Evolutionary conservation across 2,888 invertebrate genomes (phyloP).

Genomic region (Drosophila aldrichi): DNA sequence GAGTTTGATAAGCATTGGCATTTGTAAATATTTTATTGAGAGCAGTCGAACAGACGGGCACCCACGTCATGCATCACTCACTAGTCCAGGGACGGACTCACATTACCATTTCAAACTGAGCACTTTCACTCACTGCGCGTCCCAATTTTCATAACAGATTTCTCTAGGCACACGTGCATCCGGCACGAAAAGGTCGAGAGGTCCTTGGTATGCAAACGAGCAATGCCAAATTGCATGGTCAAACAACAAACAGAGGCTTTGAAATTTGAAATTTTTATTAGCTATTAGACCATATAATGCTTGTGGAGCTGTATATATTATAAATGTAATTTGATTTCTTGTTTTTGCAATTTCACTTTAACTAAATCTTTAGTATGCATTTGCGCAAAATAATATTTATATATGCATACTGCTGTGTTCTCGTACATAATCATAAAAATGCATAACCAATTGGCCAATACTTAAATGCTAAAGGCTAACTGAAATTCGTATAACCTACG

Average conservation of each 20-base stretch:
- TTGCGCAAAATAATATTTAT: slow-evolving; percentile 34
- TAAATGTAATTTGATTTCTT: slow-evolving; percentile 66
- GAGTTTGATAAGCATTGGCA: slow-evolving; percentile 57
- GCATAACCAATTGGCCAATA: slow-evolving; percentile 64
- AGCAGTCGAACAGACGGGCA: slow-evolving; percentile 5
- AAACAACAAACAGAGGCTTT: slow-evolving; percentile 31
- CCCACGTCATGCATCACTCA: slow-evolving; percentile 37
- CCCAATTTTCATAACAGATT: slow-evolving; percentile 62
- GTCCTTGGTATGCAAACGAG: slow-evolving; percentile 14
- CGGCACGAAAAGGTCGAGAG: slow-evolving; percentile 71
- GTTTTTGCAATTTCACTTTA: slow-evolving; percentile 56
- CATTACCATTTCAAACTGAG: slow-evolving; percentile 59
- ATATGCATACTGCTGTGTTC: slow-evolving; percentile 27
- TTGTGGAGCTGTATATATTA: slow-evolving; percentile 47
- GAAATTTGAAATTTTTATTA: slow-evolving; percentile 74
- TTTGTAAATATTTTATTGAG: slow-evolving; percentile 68
- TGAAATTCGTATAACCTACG: slow-evolving; percentile 77
- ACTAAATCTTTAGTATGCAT: slow-evolving; percentile 58
- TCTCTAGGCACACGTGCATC: slow-evolving; percentile 34
- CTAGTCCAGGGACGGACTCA: slow-evolving; percentile 38
- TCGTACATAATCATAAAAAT: slow-evolving; percentile 33
- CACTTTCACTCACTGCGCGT: slow-evolving; percentile 34
- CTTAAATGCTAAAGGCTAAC: slow-evolving; percentile 68
- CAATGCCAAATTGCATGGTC: slow-evolving; percentile 58
- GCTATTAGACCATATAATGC: slow-evolving; percentile 70